These are phyloP conservation scores for Neotoxoptera formosana DNA, from an alignment of 1,140 invertebrate genomes.

Conservation along the genomic window DNA sequence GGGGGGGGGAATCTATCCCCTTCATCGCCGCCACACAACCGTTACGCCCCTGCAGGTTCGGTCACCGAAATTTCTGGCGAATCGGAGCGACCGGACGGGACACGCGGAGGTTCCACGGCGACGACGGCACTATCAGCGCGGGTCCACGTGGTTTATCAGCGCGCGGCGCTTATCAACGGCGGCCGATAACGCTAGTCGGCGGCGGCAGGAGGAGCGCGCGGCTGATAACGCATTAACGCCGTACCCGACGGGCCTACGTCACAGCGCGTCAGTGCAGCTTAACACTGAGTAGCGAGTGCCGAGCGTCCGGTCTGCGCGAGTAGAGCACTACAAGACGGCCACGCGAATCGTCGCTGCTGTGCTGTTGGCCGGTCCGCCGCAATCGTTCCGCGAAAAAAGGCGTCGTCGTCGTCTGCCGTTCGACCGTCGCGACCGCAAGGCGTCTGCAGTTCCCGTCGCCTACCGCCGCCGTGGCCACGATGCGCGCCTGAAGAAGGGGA, in stretches of 20 bases:
- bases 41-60: too few species aligned
- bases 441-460: not conserved
- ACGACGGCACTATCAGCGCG: not conserved
- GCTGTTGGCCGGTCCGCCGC: not conserved
- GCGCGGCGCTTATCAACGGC: not conserved
- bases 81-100: not conserved
- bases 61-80: too few species aligned
- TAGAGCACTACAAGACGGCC: too few species aligned
- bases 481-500: not conserved
- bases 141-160: slow-evolving; percentile 1
- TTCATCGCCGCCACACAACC: too few species aligned
- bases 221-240: not conserved
- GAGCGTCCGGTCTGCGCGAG: not conserved
- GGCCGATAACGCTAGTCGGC: not conserved
- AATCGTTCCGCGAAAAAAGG: not conserved
- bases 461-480: not conserved
- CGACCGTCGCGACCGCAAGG: not conserved
- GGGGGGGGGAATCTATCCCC: too few species aligned
- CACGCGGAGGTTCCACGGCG: not conserved
- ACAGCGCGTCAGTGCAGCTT: not conserved
- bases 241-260: not conserved
- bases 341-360: not conserved
- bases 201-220: too few species aligned
- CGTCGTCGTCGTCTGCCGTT: not conserved
- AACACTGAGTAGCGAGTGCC: too few species aligned